Evolutionary conservation across 2,113 vertebrate genomes (phyloP).

Genomic region (Sphyrna mokarran): DNA sequence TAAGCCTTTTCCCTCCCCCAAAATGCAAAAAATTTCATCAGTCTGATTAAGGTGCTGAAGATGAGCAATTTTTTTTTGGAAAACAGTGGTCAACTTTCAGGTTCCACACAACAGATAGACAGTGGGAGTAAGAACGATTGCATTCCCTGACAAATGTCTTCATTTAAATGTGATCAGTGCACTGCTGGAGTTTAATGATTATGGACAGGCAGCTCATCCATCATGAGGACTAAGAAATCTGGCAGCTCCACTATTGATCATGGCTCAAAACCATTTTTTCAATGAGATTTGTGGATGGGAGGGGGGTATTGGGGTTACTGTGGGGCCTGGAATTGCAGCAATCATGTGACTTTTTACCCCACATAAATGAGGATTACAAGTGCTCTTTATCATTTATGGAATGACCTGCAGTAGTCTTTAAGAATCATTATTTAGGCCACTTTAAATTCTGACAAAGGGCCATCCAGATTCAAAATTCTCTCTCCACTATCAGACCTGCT

Average conservation of each 20-base stretch:
- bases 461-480: too few species aligned
- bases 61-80: background rate
- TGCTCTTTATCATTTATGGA: background rate
- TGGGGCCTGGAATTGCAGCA: background rate
- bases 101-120: background rate
- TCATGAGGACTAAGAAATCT: background rate
- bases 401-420: background rate
- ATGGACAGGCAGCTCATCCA: background rate
- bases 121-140: background rate
- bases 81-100: background rate
- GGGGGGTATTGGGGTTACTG: background rate
- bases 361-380: background rate
- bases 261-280: background rate
- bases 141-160: background rate
- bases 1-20: background rate
- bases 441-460: too few species aligned
- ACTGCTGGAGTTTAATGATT: background rate
- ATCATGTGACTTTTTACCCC: background rate
- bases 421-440: background rate
- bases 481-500: too few species aligned
- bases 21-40: background rate
- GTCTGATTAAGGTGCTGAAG: background rate
- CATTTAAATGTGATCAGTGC: background rate
- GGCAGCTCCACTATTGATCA: background rate
- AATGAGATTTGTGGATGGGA: background rate